phyloP scores from a whole-genome alignment of 2,888 invertebrate species.

The Cotesia congregata region DNA sequence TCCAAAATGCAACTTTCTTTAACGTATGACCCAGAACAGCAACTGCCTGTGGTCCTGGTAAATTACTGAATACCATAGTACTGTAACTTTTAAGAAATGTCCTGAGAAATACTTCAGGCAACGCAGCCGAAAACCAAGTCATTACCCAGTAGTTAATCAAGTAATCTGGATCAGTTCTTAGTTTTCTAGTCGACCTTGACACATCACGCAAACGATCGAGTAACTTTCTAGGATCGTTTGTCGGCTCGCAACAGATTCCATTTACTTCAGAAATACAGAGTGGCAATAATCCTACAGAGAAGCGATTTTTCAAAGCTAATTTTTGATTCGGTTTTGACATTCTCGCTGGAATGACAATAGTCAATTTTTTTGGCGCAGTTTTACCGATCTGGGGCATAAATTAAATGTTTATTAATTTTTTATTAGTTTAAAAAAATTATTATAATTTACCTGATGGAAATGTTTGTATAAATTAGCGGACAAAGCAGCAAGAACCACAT shows the following conservation, averaged over 20 bases:
- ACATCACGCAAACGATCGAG: slow-evolving; percentile 63
- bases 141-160: slow-evolving; percentile 72
- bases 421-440: background rate
- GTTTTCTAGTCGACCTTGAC: slow-evolving; percentile 60
- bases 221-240: slow-evolving; percentile 38
- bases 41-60: slow-evolving; percentile 71
- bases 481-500: slow-evolving; percentile 71
- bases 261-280: slow-evolving; percentile 66
- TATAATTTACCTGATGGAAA: slow-evolving; percentile 64
- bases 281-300: slow-evolving; percentile 72
- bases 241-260: slow-evolving; percentile 27
- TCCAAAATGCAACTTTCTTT: slow-evolving; percentile 72
- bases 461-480: slow-evolving; percentile 71
- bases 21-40: slow-evolving; percentile 69
- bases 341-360: slow-evolving; percentile 61
- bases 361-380: slow-evolving; percentile 54
- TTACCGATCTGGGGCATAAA: slow-evolving; percentile 48
- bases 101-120: slow-evolving; percentile 70
- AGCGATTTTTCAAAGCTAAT: slow-evolving; percentile 69
- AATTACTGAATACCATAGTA: slow-evolving; percentile 72
- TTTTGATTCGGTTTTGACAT: slow-evolving; percentile 53
- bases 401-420: background rate
- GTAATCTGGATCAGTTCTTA: slow-evolving; percentile 70
- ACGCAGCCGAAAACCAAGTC: slow-evolving; percentile 67
- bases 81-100: slow-evolving; percentile 71